Percentiles rank a stretch among this genome's conserved stretches.
These are phyloP conservation scores for Auanema sp. DNA, from an alignment of 2,888 invertebrate genomes.

Conservation along the genomic window DNA sequence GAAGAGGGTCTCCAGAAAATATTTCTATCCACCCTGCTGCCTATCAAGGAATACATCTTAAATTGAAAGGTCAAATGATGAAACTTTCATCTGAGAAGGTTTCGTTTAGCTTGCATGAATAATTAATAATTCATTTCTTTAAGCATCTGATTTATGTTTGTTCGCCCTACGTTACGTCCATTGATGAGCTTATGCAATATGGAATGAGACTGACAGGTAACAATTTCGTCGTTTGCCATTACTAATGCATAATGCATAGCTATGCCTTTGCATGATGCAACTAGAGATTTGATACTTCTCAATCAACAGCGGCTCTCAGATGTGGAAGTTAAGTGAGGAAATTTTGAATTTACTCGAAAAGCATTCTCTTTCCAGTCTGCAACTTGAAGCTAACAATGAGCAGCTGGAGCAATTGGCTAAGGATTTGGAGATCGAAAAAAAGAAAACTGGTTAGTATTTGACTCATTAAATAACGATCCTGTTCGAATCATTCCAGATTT, in stretches of 20 bases:
- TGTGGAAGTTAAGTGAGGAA: slow-evolving; percentile 60
- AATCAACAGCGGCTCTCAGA: slow-evolving; percentile 61
- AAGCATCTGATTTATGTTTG: slow-evolving; percentile 55
- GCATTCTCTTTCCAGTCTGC: slow-evolving; percentile 53
- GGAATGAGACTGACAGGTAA: slow-evolving; percentile 53
- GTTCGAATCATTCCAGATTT: slow-evolving; percentile 21
- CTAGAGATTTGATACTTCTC: slow-evolving; percentile 60
- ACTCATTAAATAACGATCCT: neutral
- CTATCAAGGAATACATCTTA: slow-evolving; percentile 43
- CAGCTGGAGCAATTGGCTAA: slow-evolving; percentile 62
- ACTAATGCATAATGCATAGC: slow-evolving; percentile 17
- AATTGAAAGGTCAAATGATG: slow-evolving; percentile 62
- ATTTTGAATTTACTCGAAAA: neutral
- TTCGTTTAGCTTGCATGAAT: neutral
- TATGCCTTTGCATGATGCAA: slow-evolving; percentile 63
- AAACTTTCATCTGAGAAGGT: slow-evolving; percentile 36
- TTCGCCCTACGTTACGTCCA: slow-evolving; percentile 61
- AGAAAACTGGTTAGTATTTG: slow-evolving; percentile 52
- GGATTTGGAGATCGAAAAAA: slow-evolving; percentile 59
- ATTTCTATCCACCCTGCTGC: slow-evolving; percentile 5
- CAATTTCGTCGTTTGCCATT: no score
- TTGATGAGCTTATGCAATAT: slow-evolving; percentile 58
- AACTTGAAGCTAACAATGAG: slow-evolving; percentile 65
- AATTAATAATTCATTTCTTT: slow-evolving; percentile 8
- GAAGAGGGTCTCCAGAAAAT: neutral